Evolutionary conservation across 2,888 invertebrate species (phyloP).

Genomic region (Hermodice carunculata): DNA sequence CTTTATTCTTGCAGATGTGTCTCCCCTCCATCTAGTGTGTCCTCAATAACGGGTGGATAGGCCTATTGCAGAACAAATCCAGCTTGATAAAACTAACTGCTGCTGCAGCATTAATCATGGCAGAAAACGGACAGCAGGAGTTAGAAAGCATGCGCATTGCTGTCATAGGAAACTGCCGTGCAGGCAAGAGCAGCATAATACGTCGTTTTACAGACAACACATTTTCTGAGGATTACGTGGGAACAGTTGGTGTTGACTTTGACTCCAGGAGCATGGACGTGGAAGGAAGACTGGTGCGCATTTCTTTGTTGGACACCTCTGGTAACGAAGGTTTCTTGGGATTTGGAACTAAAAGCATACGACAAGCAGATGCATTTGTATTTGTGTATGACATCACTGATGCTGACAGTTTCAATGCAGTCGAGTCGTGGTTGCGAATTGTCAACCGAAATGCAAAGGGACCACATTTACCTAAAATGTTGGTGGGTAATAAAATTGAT

Average conservation of each 20-base stretch:
- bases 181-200: conserved; percentile 19
- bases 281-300: conserved; percentile 18
- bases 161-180: conserved; percentile 21
- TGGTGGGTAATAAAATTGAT: conserved; percentile 33
- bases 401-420: conserved; percentile 5
- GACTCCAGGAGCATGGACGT: conserved; percentile 21
- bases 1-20: no score
- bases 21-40: no score
- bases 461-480: conserved; percentile 24
- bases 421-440: neutral
- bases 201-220: neutral
- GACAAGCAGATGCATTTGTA: conserved; percentile 29
- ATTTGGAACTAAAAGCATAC: conserved; percentile 17
- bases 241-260: conserved; percentile 35
- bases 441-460: conserved; percentile 5
- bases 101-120: no score
- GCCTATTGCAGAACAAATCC: no score
- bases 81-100: no score
- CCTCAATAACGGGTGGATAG: no score
- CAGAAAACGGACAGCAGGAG: no score
- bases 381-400: conserved; percentile 37
- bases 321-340: conserved; percentile 32
- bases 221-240: conserved; percentile 15
- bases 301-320: conserved; percentile 33
- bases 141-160: no score